Conservation (phyloP, 2,797 vertebrate species). For the Menidia menidia region DNA sequence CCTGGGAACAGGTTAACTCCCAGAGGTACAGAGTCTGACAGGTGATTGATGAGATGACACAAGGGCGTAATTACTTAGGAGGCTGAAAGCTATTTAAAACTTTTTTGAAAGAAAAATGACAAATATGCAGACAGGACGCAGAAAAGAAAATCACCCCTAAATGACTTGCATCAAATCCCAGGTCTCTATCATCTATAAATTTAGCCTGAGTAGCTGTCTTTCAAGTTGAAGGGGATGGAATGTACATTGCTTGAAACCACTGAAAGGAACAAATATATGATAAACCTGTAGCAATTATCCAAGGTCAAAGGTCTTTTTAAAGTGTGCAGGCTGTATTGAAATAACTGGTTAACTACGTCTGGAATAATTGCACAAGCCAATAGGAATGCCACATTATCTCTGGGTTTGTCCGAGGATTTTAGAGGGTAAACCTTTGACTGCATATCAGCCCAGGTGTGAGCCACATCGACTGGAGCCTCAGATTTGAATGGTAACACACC, state of each 20-base stretch:
- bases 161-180: slow-evolving; percentile 7
- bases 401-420: slow-evolving; percentile 55
- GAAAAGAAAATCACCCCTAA: slow-evolving; percentile 6
- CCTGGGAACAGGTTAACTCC: slow-evolving; percentile 8
- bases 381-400: slow-evolving; percentile 49
- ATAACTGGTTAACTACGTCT: slow-evolving; percentile 33
- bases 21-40: slow-evolving; percentile 23
- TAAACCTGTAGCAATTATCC: slow-evolving; percentile 30
- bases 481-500: slow-evolving; percentile 75
- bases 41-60: slow-evolving; percentile 48
- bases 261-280: slow-evolving; percentile 31
- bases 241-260: slow-evolving; percentile 32
- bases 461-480: slow-evolving; percentile 68
- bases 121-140: slow-evolving; percentile 32
- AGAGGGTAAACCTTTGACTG: slow-evolving; percentile 74
- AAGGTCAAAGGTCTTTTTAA: slow-evolving; percentile 51
- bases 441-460: slow-evolving; percentile 83
- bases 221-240: slow-evolving; percentile 24
- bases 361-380: slow-evolving; percentile 50
- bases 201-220: slow-evolving; percentile 16
- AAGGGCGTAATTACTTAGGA: slow-evolving; percentile 14
- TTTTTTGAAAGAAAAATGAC: slow-evolving; percentile 24
- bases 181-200: slow-evolving; percentile 10
- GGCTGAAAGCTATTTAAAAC: slow-evolving; percentile 31
- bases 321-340: slow-evolving; percentile 37